Percentiles rank a stretch among this genome's conserved stretches.
Conservation (phyloP, 2,113 vertebrate species). For the Mormyrus iriodes region DNA sequence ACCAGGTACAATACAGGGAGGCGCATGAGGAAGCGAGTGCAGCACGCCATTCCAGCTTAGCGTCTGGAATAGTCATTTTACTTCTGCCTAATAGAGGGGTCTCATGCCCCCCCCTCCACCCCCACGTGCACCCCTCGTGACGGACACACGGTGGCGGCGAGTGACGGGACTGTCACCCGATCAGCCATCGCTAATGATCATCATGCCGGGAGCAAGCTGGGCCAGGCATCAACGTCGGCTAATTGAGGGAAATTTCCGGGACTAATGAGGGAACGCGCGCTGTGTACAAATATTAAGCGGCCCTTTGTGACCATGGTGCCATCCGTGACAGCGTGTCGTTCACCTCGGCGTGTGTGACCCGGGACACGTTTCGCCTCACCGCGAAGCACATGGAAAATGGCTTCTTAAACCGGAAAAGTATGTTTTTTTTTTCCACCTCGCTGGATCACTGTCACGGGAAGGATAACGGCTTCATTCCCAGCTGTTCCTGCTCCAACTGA, state of each 20-base stretch:
- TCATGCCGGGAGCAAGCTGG: too few species aligned
- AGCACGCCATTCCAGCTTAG: slow-evolving; percentile 24
- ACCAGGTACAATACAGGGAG: slow-evolving; percentile 28
- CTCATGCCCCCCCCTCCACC: neutral
- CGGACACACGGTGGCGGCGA: neutral
- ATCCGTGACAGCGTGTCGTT: neutral
- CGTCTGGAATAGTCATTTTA: slow-evolving; percentile 22
- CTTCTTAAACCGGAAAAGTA: neutral
- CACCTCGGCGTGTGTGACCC: neutral
- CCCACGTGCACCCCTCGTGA: neutral
- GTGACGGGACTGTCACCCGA: neutral
- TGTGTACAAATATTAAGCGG: neutral
- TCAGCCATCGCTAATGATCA: neutral
- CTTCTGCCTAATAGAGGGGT: slow-evolving; percentile 14
- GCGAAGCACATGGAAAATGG: neutral
- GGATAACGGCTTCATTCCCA: slow-evolving; percentile 50
- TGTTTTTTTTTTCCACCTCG: neutral
- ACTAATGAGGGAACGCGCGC: neutral
- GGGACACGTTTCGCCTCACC: neutral
- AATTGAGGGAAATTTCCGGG: neutral
- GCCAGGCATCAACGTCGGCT: neutral
- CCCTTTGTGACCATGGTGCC: neutral
- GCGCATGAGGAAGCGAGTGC: slow-evolving; percentile 19
- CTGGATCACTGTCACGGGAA: neutral
- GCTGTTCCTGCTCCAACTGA: slow-evolving; percentile 31